Evolutionary conservation across 2,888 invertebrate species (phyloP), one percentile per base, ranked within the genome.

Genomic region (Cheilosia scutellata): DNA sequence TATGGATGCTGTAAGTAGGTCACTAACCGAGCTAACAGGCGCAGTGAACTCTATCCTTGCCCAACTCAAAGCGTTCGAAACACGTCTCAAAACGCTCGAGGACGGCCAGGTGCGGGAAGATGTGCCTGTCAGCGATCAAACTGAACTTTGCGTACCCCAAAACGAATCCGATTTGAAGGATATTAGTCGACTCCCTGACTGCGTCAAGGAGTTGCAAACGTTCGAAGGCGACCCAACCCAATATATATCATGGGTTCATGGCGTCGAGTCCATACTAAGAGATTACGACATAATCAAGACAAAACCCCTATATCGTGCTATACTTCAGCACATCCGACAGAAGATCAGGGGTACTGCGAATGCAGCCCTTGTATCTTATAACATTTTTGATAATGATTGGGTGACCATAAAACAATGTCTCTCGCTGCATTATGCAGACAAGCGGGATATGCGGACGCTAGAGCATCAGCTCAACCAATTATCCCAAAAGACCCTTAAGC

Each of bases 351-450:
- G n/a, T 0, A 0, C 42, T 5, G 47, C 47, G 0, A 1, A 47
- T 7, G 20, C 47, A 5, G 47, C 47, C 9, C n/a, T 47, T 13
- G 42, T 42, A 4, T 42, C 13, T 6, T 42, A 42, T 11, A 42
- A 42, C 13, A 42, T 42, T 13, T 42, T 42, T 13, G 42, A 37
- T 20, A 20, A 20, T 20, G 37, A 37, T 9, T 37, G 37, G 37
- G 6, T 7, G 37, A 9, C 37, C 33, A 53, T 53, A 6, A 53
- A 53, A 13, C 9, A 27, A 4, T 53, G 53, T 13, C 13, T 40
- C 37, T 87, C 86, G 4, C 68, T 88, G 13, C 86, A 88, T 37
- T 88, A 87, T 27, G 88, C 87, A 0, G 87, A 87, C 16, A 88
- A 88, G 33, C 58, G 86, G 27, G 88, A 88, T 51, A 37, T 88